Conservation (phyloP, 2,797 vertebrate species). For the Chiloscyllium punctatum region DNA sequence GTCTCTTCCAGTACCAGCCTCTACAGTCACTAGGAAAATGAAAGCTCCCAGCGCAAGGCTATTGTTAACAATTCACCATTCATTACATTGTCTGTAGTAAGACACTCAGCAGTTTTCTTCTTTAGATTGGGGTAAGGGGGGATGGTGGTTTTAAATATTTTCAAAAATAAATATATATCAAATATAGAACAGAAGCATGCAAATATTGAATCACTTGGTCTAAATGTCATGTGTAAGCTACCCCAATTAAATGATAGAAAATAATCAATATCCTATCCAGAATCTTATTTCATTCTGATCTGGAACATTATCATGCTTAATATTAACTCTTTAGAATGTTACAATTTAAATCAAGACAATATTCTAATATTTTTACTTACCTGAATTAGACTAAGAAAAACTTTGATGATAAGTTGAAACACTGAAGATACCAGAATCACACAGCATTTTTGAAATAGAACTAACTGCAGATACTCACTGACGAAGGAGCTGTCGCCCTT, state of each 20-base stretch:
- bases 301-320: neutral
- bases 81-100: slow-evolving; percentile 50
- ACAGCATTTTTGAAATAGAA: slow-evolving; percentile 6
- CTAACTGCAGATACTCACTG: slow-evolving; percentile 70
- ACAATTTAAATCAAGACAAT: neutral
- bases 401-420: neutral
- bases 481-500: slow-evolving; percentile 90
- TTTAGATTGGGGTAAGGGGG: neutral
- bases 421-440: slow-evolving; percentile 2
- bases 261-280: neutral
- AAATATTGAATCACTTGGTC: neutral
- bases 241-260: neutral
- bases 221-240: neutral
- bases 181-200: neutral
- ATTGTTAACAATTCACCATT: slow-evolving; percentile 70
- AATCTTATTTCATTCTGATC: neutral
- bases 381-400: neutral
- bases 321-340: neutral
- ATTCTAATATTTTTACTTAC: neutral
- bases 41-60: slow-evolving; percentile 52
- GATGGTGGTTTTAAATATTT: neutral
- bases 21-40: slow-evolving; percentile 61
- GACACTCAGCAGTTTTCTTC: slow-evolving; percentile 17
- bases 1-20: slow-evolving; percentile 74
- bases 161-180: neutral